Evolutionary conservation across 2,113 vertebrate species (phyloP).

Genomic region (Petrocephalus zakoni): DNA sequence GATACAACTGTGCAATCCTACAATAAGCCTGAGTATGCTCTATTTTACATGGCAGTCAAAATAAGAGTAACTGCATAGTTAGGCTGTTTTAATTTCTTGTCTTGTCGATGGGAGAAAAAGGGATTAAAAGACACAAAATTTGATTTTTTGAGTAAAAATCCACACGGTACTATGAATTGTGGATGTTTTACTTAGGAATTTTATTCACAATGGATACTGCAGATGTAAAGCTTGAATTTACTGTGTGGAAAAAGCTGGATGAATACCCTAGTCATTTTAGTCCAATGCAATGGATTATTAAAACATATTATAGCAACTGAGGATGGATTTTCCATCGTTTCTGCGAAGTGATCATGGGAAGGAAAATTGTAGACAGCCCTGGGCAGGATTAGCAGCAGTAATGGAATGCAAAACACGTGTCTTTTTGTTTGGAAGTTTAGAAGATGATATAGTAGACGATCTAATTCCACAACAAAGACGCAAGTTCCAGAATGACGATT

Average conservation of each 20-base stretch:
- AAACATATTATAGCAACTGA: not conserved
- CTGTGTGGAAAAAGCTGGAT: not conserved
- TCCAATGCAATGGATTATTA: not conserved
- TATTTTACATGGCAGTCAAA: not conserved
- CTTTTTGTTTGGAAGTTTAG: slow-evolving; percentile 10
- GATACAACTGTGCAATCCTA: not conserved
- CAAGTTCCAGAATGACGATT: not conserved
- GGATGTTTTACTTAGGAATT: not conserved
- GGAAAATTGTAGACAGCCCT: slow-evolving; percentile 4
- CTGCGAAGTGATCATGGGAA: not conserved
- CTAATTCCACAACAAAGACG: slow-evolving; percentile 9
- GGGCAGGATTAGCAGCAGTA: not conserved
- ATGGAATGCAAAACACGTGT: not conserved
- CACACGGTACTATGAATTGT: not conserved
- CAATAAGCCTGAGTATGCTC: not conserved
- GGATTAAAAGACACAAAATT: slow-evolving; percentile 9
- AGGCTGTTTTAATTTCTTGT: not conserved
- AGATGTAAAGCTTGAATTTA: slow-evolving; percentile 7
- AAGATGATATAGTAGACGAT: not conserved
- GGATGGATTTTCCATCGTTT: slow-evolving; percentile 8
- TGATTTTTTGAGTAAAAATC: not conserved
- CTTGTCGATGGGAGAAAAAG: not conserved
- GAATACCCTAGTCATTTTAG: not conserved
- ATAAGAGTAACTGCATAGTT: not conserved
- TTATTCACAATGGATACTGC: not conserved